Evolutionary conservation across 2,797 vertebrate species (phyloP).

Genomic region (Hyperoplus immaculatus): DNA sequence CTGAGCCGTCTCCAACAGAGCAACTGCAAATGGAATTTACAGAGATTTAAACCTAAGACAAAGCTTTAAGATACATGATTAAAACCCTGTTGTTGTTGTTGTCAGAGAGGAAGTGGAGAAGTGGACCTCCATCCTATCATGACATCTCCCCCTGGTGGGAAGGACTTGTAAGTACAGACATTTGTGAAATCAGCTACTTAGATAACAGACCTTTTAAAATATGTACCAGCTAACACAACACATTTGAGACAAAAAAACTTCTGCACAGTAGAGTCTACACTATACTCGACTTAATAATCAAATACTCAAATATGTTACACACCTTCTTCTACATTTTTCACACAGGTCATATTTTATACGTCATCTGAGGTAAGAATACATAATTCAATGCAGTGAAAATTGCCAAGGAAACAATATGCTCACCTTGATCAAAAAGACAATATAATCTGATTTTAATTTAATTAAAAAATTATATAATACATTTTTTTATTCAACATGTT

Average conservation of each 20-base stretch:
- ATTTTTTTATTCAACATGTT: background rate
- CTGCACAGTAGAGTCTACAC: background rate
- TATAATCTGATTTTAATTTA: background rate
- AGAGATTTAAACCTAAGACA: slow-evolving; percentile 6
- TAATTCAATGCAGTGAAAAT: background rate
- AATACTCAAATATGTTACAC: background rate
- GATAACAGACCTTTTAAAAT: background rate
- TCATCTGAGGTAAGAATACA: background rate
- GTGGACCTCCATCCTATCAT: background rate
- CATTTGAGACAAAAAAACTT: too few species aligned
- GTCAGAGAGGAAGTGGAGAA: background rate
- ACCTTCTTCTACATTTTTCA: background rate
- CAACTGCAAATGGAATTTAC: slow-evolving; percentile 27
- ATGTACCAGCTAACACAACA: background rate
- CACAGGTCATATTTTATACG: background rate
- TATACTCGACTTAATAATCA: background rate
- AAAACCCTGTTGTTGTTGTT: background rate
- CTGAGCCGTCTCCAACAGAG: background rate
- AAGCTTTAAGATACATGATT: background rate
- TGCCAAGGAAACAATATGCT: background rate
- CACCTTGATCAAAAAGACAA: background rate
- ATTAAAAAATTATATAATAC: background rate
- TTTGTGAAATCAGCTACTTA: background rate
- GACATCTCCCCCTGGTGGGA: slow-evolving; percentile 64
- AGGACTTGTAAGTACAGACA: slow-evolving; percentile 23